Conservation (phyloP, 1,140 invertebrate species). For the Bacillus rossius region DNA sequence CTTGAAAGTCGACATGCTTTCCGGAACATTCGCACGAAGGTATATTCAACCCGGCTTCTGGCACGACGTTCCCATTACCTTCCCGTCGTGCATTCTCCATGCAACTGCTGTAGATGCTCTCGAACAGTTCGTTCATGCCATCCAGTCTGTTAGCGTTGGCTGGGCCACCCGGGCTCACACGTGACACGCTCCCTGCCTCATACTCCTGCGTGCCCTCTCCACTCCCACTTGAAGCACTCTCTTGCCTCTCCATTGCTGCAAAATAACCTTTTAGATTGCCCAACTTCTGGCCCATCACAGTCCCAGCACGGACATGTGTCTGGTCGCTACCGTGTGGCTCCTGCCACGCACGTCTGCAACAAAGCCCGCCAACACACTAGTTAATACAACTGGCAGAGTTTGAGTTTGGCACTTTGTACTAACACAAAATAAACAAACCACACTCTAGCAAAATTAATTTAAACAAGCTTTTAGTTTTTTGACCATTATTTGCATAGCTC, state of each 20-base stretch:
- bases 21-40: not conserved
- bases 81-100: constrained; percentile 12
- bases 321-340: too few relatives aligned
- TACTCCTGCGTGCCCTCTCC: not conserved
- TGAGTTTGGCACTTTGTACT: too few relatives aligned
- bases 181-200: constrained; percentile 9
- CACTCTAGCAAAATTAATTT: too few relatives aligned
- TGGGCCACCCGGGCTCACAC: not conserved
- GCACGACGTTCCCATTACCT: constrained; percentile 18
- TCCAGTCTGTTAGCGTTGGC: constrained; percentile 16
- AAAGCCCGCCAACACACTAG: too few relatives aligned
- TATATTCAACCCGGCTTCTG: not conserved
- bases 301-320: too few relatives aligned
- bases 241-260: constrained; percentile 27
- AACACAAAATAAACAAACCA: too few relatives aligned
- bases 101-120: constrained; percentile 25
- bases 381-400: too few relatives aligned
- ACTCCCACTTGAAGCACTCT: not conserved
- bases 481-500: too few relatives aligned
- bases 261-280: constrained; percentile 28
- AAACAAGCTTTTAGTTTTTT: too few relatives aligned
- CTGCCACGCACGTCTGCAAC: too few relatives aligned
- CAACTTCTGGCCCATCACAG: constrained; percentile 29
- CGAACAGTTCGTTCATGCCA: constrained; percentile 25
- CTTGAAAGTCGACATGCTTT: not conserved